phyloP scores from a whole-genome alignment of 2,888 invertebrate species.

The Chaetogeoica ovagalla region DNA sequence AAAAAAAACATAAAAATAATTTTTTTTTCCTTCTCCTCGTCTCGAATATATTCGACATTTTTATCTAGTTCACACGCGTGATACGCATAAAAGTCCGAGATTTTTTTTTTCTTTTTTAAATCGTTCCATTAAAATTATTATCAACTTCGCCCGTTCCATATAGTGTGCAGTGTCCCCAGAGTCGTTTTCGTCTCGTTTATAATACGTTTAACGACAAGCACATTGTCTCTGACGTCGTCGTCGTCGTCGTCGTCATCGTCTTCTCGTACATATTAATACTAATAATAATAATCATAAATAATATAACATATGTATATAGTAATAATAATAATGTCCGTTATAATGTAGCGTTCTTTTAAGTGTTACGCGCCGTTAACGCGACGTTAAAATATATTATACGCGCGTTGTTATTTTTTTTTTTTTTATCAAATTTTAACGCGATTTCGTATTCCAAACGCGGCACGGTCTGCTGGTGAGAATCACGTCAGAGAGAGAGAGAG shows the following conservation, averaged over 20 bases:
- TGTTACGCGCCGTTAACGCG: neutral
- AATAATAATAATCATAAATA: neutral
- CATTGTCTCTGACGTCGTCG: constrained; percentile 15
- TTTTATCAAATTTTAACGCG: neutral
- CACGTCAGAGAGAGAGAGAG: too few species aligned
- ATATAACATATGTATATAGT: too few species aligned
- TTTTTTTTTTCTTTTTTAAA: neutral
- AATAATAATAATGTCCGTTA: neutral
- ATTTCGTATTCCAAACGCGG: neutral
- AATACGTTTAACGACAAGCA: neutral
- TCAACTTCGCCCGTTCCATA: neutral
- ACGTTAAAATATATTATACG: too few species aligned
- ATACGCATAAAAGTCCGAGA: neutral
- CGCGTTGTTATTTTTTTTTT: too few species aligned
- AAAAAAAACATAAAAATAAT: too few species aligned
- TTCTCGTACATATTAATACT: neutral
- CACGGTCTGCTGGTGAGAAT: too few species aligned
- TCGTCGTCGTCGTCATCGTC: too few species aligned
- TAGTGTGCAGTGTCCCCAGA: neutral
- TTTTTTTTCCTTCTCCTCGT: too few species aligned
- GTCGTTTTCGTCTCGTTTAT: neutral
- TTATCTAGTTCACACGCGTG: neutral
- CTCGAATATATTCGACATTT: neutral
- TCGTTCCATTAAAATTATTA: constrained; percentile 21
- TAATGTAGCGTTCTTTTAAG: neutral